Conservation (phyloP, 2,113 vertebrate genomes). For the Macaca mulatta region DNA sequence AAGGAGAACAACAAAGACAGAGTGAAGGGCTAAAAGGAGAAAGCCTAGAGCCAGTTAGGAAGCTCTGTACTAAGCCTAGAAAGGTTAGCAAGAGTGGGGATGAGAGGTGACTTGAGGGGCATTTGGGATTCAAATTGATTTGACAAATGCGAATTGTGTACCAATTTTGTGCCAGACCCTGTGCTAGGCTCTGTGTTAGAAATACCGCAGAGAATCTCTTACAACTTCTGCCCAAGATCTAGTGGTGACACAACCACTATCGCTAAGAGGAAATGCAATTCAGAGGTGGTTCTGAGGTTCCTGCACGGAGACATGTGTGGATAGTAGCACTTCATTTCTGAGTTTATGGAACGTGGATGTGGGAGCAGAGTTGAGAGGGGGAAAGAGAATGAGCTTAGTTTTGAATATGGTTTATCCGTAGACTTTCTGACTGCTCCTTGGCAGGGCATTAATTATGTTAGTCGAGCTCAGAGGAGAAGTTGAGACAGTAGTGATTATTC, state of each 20-base stretch:
- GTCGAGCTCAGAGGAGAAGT: background rate
- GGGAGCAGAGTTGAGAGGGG: background rate
- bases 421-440: background rate
- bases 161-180: background rate
- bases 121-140: background rate
- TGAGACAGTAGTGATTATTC: background rate
- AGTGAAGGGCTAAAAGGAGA: background rate
- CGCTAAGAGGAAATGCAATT: background rate
- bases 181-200: background rate
- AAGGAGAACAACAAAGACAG: background rate
- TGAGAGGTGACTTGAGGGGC: no score
- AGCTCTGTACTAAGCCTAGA: background rate
- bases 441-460: background rate
- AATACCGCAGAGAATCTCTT: background rate
- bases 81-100: background rate
- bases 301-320: background rate
- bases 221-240: background rate
- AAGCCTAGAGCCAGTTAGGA: background rate
- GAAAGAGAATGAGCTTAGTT: background rate
- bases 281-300: background rate
- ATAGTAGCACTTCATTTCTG: background rate
- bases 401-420: background rate
- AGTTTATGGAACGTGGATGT: background rate
- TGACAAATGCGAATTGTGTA: background rate
- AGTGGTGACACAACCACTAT: background rate